phyloP scores from a whole-genome alignment of 2,888 invertebrate species.

The Ctena decussata region DNA sequence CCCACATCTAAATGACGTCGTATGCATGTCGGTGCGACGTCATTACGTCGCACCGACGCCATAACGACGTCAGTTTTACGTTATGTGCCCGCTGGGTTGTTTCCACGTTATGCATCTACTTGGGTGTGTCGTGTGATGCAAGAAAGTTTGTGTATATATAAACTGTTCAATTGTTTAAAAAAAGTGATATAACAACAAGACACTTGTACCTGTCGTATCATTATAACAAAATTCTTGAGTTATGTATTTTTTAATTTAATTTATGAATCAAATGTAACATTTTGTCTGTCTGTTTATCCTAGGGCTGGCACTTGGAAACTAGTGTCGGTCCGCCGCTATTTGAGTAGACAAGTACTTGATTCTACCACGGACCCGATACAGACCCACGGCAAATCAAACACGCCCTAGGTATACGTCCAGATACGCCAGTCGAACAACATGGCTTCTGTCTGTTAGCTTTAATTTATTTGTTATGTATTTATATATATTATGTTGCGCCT shows the following conservation, averaged over 20 bases:
- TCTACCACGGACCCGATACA: conserved; percentile 72
- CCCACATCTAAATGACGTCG: too few species aligned
- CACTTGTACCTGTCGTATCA: conserved; percentile 57
- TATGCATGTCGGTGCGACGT: too few species aligned
- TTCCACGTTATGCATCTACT: too few species aligned
- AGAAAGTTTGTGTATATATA: not conserved
- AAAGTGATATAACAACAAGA: conserved; percentile 7
- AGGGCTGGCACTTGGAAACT: conserved; percentile 48
- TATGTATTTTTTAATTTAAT: conserved; percentile 64
- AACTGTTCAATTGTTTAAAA: not conserved
- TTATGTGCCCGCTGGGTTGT: too few species aligned
- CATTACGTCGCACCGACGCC: too few species aligned
- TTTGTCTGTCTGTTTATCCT: conserved; percentile 61
- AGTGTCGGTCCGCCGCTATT: conserved; percentile 57
- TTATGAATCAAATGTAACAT: conserved; percentile 68
- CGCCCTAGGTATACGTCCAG: conserved; percentile 31
- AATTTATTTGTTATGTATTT: conserved; percentile 22
- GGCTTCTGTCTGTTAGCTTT: conserved; percentile 14
- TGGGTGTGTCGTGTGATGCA: conserved; percentile 2
- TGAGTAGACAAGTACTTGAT: conserved; percentile 77
- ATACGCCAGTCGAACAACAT: conserved; percentile 9
- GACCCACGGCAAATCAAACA: conserved; percentile 44
- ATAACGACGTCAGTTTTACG: too few species aligned
- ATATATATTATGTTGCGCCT: conserved; percentile 4
- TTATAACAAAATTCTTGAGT: conserved; percentile 47